Base-by-base conservation (phyloP, 2,888 invertebrate species). In the Resseliella maxima region DNA sequence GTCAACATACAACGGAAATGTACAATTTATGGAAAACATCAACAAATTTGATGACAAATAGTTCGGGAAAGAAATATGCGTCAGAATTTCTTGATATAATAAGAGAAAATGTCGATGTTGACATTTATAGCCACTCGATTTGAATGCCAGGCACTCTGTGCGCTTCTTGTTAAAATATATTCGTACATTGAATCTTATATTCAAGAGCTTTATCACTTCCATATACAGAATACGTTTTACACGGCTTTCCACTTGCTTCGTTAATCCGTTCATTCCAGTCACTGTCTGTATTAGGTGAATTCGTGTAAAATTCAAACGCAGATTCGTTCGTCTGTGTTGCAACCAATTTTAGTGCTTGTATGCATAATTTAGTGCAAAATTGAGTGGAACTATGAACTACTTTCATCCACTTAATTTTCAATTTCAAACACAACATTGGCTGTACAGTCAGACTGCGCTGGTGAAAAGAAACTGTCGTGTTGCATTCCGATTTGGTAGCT, bases 311-410 rank as follows among this genome's bases (percentile, higher is more conserved):
- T 72, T 72, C 72, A 27, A 72, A 72, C 35, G 72, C 72, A 72
- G 35, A 31, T 72, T 35, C 18, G 12, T 10, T 31, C 72, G 72
- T 72, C 31, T 27, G 72, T n/a, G n/a, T 72, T 72, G 72, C 72
- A 31, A 31, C 27, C 72, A n/a, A 72, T 72, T 72, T 72, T 31
- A 72, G 31, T 72, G 31, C 72, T 72, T 72, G 31, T 72, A 72
- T 72, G 72, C 72, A 72, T 72, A 72, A 72, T 72, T 72, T 72
- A 72, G 72, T 72, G 72, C 72, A 72, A 72, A 72, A 72, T 72
- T 72, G 72, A 72, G 72, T 31, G 72, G 72, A 72, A 72, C 72
- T 72, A 72, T 72, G 35, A 72, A 72, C 72, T 72, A 72, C 72
- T 72, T 72, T 72, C 31, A 72, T 72, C 72, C 72, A 72, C 72